Conservation (phyloP, 2,888 invertebrate genomes). For the Amaurobius ferox region DNA sequence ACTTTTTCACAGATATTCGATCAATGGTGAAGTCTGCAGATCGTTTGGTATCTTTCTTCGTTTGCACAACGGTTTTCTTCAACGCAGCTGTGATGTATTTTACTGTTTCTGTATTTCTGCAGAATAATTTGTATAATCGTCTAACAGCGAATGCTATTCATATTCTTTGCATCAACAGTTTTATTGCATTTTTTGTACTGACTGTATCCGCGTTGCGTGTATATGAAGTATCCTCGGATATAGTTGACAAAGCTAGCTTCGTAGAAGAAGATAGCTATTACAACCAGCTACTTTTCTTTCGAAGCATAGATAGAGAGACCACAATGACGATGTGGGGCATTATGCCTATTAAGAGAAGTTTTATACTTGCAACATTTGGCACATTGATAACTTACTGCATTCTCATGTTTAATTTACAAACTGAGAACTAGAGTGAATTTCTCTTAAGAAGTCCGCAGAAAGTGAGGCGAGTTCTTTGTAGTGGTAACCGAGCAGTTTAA, state of each 20-base stretch:
- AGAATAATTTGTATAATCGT: neutral
- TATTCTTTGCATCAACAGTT: neutral
- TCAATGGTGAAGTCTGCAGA: neutral
- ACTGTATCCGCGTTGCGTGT: neutral
- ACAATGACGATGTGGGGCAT: neutral
- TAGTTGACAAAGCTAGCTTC: neutral
- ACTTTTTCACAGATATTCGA: neutral
- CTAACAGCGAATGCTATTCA: neutral
- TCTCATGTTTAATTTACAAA: neutral
- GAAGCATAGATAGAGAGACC: neutral
- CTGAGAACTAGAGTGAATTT: too few species aligned
- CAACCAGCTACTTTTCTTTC: neutral
- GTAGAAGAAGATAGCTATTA: neutral
- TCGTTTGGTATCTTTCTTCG: neutral
- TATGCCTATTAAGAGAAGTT: conserved; percentile 10
- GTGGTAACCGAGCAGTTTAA: too few species aligned
- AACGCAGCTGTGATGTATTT: conserved; percentile 2
- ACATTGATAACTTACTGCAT: neutral
- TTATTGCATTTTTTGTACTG: neutral
- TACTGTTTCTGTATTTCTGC: neutral
- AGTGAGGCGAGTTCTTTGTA: too few species aligned
- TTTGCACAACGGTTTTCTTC: neutral
- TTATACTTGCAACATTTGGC: neutral
- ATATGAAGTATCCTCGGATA: neutral
- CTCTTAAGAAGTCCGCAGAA: too few species aligned